Evolutionary conservation across 2,797 vertebrate species (phyloP), one percentile per base, ranked within the genome.

Genomic region (Molossus molossus): DNA sequence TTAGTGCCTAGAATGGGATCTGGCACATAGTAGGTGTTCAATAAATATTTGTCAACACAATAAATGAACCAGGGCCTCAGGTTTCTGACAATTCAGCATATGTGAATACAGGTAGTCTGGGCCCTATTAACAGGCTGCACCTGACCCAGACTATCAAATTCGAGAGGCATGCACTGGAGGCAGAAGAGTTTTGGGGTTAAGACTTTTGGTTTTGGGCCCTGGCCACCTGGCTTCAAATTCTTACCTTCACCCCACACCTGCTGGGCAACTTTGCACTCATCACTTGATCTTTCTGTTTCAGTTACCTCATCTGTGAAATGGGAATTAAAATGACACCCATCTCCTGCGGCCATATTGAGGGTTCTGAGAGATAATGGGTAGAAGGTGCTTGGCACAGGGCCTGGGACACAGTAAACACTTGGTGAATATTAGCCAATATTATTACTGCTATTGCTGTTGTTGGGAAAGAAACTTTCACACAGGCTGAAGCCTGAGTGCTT

Each of bases 301-400:
- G 33, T 40, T 37, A 94, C 65, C 53, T 92, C 80, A 20, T n/a
- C n/a, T 64, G 80, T 87, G 37, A 92, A 50, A 87, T 15, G 55
- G 77, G 64, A 67, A 79, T 79, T 69, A 64, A 69, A 85, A 85
- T 21, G 53, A 29, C 57, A 29, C 33, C 25, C 55, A 4, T 33
- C 88, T 83, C 65, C 23, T 5, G 57, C 45, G 72, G 81, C 23
- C 33, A 14, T 2, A 17, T 50, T 18, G 77, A 64, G 64, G 27
- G n/a, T 33, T 65, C 76, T 21, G 62, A 87, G 69, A 58, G 45
- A 69, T 21, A n/a, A 62, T 33, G 29, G 29, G 17, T 5, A 10
- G 67, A 50, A 53, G 50, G 40, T 17, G 69, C 37, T 81, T 37
- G 48, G 77, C 48, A 27, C 58, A 77, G 77, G 17, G 29, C 37